Evolutionary conservation across 2,797 vertebrate species (phyloP).

Genomic region (Syndactyla subalaris): DNA sequence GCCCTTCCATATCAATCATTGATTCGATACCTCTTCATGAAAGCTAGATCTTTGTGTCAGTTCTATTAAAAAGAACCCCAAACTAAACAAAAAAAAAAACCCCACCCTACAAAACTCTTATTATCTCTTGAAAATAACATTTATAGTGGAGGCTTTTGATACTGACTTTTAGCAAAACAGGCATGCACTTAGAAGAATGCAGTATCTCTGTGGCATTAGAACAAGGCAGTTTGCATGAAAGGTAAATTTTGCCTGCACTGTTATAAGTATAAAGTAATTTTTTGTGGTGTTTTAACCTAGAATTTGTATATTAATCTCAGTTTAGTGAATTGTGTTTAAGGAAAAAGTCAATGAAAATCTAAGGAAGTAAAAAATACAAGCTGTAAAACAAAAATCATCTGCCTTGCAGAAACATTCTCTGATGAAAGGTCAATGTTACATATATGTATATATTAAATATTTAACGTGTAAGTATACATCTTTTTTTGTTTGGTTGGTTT

Average conservation of each 20-base stretch:
- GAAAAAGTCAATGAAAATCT: background rate
- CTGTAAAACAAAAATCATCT: background rate
- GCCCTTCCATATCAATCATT: background rate
- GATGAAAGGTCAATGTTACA: constrained; percentile 2
- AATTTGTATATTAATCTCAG: background rate
- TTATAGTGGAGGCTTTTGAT: background rate
- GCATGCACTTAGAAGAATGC: background rate
- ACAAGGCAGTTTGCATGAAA: background rate
- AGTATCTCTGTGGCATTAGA: background rate
- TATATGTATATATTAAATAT: background rate
- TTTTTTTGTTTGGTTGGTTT: background rate
- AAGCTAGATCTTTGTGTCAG: background rate
- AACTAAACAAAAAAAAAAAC: background rate
- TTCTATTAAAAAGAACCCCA: background rate
- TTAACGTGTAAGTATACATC: background rate
- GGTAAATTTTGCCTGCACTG: background rate
- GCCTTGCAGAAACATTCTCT: background rate
- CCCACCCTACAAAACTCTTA: background rate
- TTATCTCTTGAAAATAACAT: background rate
- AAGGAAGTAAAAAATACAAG: background rate
- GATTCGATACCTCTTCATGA: background rate
- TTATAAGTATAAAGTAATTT: background rate
- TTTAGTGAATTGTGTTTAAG: background rate
- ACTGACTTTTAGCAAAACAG: background rate
- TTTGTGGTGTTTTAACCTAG: background rate